Percentiles rank a stretch among this genome's conserved stretches.
These are phyloP conservation scores for Thinocorus orbignyianus DNA, from an alignment of 2,113 vertebrate species.

Conservation along the genomic window DNA sequence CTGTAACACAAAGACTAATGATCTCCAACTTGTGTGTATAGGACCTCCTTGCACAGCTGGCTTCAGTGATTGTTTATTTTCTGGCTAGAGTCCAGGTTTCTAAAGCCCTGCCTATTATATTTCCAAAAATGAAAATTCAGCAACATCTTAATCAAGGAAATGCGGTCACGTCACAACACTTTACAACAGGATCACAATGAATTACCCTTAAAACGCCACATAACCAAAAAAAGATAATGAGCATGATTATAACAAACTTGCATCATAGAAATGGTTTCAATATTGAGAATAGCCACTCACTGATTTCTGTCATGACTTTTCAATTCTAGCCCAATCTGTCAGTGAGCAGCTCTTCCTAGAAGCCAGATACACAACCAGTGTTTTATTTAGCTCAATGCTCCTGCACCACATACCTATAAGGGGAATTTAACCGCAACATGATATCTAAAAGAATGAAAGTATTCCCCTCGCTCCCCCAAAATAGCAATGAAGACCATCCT, in stretches of 20 bases:
- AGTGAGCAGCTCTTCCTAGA: neutral
- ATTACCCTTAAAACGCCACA: neutral
- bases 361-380: neutral
- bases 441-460: neutral
- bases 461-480: rapidly evolving
- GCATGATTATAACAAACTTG: neutral
- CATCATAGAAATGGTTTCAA: neutral
- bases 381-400: neutral
- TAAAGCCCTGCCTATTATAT: neutral
- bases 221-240: neutral
- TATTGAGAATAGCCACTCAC: neutral
- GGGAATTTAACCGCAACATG: neutral
- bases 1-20: neutral
- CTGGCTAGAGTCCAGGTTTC: constrained; percentile 6
- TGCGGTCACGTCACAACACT: neutral
- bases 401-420: neutral
- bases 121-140: constrained; percentile 14
- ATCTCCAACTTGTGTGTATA: neutral
- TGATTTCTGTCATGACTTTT: neutral
- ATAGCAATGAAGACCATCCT: neutral
- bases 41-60: neutral
- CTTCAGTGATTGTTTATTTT: neutral
- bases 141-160: constrained; percentile 4
- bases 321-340: neutral
- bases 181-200: neutral